Evolutionary conservation across 64 coral and sea anemone species (phyloP).

Genomic region (Montipora foliosa): DNA sequence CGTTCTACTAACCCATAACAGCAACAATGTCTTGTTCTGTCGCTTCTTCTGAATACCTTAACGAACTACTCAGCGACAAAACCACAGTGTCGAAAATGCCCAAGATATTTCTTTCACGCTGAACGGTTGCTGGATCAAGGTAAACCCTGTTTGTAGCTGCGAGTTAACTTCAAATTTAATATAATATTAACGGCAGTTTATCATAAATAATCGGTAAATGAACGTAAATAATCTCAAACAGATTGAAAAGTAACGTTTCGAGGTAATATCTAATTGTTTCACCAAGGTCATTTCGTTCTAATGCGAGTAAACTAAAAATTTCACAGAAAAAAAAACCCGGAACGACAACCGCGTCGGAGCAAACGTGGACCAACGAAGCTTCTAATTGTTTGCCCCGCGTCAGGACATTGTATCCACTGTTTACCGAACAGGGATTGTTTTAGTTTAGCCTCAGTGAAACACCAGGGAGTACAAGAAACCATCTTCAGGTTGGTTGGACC

Average conservation of each 20-base stretch:
- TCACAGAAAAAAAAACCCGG: neutral
- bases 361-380: slow-evolving; percentile 26
- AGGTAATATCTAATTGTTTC: slow-evolving; percentile 84
- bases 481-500: slow-evolving; percentile 43
- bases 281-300: slow-evolving; percentile 36
- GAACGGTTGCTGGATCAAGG: slow-evolving; percentile 92
- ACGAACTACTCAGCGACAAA: slow-evolving; percentile 92
- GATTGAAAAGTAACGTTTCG: slow-evolving; percentile 57
- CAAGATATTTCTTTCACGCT: slow-evolving; percentile 93
- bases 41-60: slow-evolving; percentile 86
- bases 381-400: slow-evolving; percentile 54
- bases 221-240: slow-evolving; percentile 77
- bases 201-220: slow-evolving; percentile 82
- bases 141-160: slow-evolving; percentile 53
- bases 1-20: slow-evolving; percentile 84
- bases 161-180: slow-evolving; percentile 71
- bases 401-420: slow-evolving; percentile 37
- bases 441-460: slow-evolving; percentile 52
- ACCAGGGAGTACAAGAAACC: slow-evolving; percentile 54
- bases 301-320: slow-evolving; percentile 29
- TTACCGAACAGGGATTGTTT: slow-evolving; percentile 49
- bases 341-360: slow-evolving; percentile 5
- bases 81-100: slow-evolving; percentile 94
- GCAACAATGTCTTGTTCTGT: slow-evolving; percentile 80
- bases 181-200: slow-evolving; percentile 84